A percentile compares a stretch with the other conserved stretches of the same genome.
These are phyloP conservation scores for Diarsia brunnea DNA, from an alignment of 2,888 invertebrate species.

Conservation along the genomic window DNA sequence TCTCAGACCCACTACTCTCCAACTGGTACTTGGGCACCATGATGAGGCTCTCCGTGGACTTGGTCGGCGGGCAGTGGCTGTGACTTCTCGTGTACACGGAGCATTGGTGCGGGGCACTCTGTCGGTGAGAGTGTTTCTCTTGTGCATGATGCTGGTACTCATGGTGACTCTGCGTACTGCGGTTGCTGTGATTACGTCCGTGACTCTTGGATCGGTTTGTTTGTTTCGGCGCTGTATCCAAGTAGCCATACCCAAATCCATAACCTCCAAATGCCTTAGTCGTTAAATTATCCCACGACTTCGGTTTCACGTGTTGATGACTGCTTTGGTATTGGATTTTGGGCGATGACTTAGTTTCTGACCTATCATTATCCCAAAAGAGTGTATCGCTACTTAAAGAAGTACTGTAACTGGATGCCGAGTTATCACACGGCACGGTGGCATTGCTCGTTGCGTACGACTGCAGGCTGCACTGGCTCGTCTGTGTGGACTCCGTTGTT, in stretches of 20 bases:
- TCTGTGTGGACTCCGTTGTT: conserved; percentile 92
- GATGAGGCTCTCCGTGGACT: conserved; percentile 95
- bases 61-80: conserved; percentile 92
- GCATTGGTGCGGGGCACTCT: conserved; percentile 86
- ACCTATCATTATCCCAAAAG: conserved; percentile 93
- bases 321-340: conserved; percentile 88
- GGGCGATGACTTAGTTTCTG: conserved; percentile 85
- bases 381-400: conserved; percentile 96
- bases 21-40: conserved; percentile 92
- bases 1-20: conserved; percentile 92
- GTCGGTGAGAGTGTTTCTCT: conserved; percentile 87
- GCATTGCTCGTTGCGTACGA: conserved; percentile 95
- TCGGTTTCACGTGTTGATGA: conserved; percentile 92
- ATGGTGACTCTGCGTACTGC: conserved; percentile 90
- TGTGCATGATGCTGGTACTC: conserved; percentile 84
- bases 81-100: conserved; percentile 87
- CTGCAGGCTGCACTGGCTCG: conserved; percentile 95
- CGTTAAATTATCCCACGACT: conserved; percentile 97
- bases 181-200: conserved; percentile 90
- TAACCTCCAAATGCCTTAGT: conserved; percentile 96
- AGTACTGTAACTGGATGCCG: conserved; percentile 95
- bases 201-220: conserved; percentile 86
- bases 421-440: conserved; percentile 92
- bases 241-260: conserved; percentile 96
- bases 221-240: conserved; percentile 91